Evolutionary conservation across 1,140 invertebrate species (phyloP), one percentile per base, ranked within the genome.

Genomic region (Dolichoris vasculosae): DNA sequence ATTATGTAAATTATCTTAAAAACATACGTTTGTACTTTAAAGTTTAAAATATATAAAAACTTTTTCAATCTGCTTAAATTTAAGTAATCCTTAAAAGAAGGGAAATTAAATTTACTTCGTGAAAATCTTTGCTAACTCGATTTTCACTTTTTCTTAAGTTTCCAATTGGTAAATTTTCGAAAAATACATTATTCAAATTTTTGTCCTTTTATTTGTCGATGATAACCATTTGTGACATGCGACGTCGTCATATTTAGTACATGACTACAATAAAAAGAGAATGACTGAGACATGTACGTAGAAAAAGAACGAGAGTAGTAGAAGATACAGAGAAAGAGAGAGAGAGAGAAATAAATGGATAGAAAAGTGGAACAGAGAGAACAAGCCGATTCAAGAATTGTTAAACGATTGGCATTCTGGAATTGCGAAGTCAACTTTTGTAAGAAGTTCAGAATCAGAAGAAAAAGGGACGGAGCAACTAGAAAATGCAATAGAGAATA

Each of bases 131-230:
- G 71, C 30, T 63, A 55, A 76, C 76, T 83, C 69, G 48, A 59
- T 83, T 83, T 59, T 59, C 81, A 43, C 71, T 26, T 75, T 76
- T 75, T 35, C 20, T 71, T 80, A 81, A 81, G 69, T 81, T 59
- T 75, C 35, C 81, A 59, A 75, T 11, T 26, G 48, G 38, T 82
- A 71, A 51, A 82, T 35, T n/a, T 32, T 76, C 46, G 71, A 46
- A 76, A 83, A 83, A 76, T 55, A 55, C 0, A 64, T 83, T 76
- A 83, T 76, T 83, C 71, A 63, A 76, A 76, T 76, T 83, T 55
- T 20, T 15, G 73, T 76, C n/a, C 51, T 83, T 63, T 59, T 48
- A 83, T 77, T 59, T 83, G 48, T 64, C 59, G 73, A 83, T 83
- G 46, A 59, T 26, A 63, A 35, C 38, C 51, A 63, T 32, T 59